Conservation (phyloP, 2,888 invertebrate genomes). For the Epirrhoe tristata region DNA sequence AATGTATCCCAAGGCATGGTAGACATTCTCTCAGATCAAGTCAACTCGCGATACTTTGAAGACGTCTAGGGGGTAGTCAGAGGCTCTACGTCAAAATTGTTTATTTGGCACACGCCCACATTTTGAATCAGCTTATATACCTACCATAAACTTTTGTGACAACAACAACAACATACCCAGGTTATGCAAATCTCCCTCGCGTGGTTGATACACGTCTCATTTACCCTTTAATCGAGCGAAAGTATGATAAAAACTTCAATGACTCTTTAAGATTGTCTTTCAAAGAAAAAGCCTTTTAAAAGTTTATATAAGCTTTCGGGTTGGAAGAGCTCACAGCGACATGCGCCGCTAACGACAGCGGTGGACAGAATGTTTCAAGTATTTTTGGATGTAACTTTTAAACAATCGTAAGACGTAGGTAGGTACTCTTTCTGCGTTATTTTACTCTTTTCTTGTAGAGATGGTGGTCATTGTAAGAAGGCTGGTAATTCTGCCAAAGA, state of each 20-base stretch:
- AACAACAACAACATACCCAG: neutral
- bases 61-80: too few species aligned
- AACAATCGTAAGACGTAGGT: too few species aligned
- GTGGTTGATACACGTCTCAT: neutral
- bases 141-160: neutral
- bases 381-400: too few species aligned
- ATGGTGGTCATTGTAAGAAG: too few species aligned
- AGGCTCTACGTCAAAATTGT: too few species aligned
- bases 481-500: neutral
- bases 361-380: neutral
- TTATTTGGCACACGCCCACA: too few species aligned
- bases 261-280: neutral
- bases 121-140: too few species aligned
- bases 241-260: conserved; percentile 1
- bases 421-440: too few species aligned
- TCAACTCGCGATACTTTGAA: too few species aligned
- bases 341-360: neutral
- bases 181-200: conserved; percentile 5
- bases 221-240: neutral
- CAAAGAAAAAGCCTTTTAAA: neutral
- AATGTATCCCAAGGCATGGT: too few species aligned
- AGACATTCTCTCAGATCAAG: too few species aligned
- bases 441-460: too few species aligned
- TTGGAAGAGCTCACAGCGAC: neutral
- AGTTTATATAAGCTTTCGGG: neutral